Evolutionary conservation across 35 echinoderm and acorn worm genomes (phyloP).

Genomic region (Chiridota heheva): DNA sequence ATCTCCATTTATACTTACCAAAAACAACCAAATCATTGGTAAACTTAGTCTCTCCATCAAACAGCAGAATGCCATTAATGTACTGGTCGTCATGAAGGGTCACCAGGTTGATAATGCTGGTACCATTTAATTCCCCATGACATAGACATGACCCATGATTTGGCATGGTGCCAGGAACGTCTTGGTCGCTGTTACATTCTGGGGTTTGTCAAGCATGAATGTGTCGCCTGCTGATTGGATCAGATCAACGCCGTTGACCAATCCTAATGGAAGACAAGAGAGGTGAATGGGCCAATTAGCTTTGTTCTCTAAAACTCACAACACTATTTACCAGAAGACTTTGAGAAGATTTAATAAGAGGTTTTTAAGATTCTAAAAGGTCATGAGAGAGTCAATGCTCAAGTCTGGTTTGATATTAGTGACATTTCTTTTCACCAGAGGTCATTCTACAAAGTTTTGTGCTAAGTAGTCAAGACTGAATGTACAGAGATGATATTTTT

Average conservation of each 20-base stretch:
- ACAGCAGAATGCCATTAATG: constrained; percentile 3
- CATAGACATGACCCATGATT: background rate
- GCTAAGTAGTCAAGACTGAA: too few species aligned
- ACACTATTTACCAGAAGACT: too few species aligned
- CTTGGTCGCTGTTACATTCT: constrained; percentile 21
- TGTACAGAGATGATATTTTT: too few species aligned
- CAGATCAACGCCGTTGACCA: constrained; percentile 12
- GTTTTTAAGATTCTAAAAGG: too few species aligned
- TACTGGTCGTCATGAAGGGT: constrained; percentile 15
- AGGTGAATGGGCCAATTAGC: background rate
- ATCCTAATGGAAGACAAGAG: constrained; percentile 4
- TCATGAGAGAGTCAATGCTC: too few species aligned
- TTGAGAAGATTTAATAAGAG: too few species aligned
- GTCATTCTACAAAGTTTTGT: too few species aligned
- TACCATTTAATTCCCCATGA: background rate
- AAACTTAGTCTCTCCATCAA: constrained; percentile 29
- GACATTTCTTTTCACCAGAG: too few species aligned
- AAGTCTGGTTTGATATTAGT: too few species aligned
- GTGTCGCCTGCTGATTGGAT: background rate
- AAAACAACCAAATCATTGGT: background rate
- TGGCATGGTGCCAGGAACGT: background rate
- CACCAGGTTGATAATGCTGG: background rate
- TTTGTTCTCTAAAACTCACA: too few species aligned
- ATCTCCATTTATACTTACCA: background rate
- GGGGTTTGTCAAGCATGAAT: background rate